Evolutionary conservation across 2,797 vertebrate species (phyloP), one percentile per base, ranked within the genome.

Genomic region (Sparus aurata): DNA sequence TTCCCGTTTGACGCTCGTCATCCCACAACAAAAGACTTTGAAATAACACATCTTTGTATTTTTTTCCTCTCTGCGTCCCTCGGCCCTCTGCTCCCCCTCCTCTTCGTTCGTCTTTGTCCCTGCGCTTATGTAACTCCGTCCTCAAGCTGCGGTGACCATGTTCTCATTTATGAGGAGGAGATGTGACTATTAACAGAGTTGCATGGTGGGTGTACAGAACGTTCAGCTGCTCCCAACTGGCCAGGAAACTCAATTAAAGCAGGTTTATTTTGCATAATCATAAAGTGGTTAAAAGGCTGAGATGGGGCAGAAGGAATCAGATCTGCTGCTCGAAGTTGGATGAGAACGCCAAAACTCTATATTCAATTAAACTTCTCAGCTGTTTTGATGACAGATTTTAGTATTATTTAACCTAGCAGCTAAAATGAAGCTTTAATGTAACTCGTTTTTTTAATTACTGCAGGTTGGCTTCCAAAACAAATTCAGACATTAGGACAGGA

Each of bases 161-260:
- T 71, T 77, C 75, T 65, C 63, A 68, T 57, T 53, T 12, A 71
- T 27, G 66, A 81, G 41, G 52, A 66, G 38, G 60, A 73, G 60
- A 70, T 13, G 23, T 34, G 55, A 57, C 61, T 57, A 23, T 72
- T 80, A 54, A 58, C 68, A 47, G 58, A 60, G 27, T 27, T 67
- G 67, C 58, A 25, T 77, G 65, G 73, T 77, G 77, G 83, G 78
- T 57, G 85, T 46, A 18, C 66, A 18, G 59, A 65, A 65, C 45
- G 16, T 59, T 59, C 20, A 69, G 52, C 38, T 49, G 55, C 63
- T 71, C 15, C 41, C 12, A 27, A 47, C 25, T 41, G n/a, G 46
- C 23, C 46, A 46, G 16, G 34, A 38, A 52, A 45, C 50, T 34
- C n/a, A 67, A 22, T 41, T 47, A 53, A 67, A 27, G 41, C 55